Evolutionary conservation across 2,113 vertebrate genomes (phyloP), one percentile per base, ranked within the genome.

Genomic region (Onychostruthus taczanowskii): DNA sequence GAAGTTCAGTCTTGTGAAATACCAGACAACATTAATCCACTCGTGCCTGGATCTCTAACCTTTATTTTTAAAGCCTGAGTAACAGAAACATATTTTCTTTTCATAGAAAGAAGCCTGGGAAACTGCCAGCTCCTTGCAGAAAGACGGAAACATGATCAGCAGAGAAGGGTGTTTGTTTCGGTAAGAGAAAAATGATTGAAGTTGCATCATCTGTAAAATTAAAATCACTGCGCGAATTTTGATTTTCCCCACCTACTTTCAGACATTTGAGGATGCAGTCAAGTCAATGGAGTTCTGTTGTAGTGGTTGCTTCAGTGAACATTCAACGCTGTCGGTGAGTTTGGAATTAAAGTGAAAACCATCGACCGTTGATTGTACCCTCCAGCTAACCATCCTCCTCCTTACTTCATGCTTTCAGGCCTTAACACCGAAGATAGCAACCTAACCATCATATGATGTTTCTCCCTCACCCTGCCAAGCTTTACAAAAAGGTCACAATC

Each of bases 301-400:
- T 95, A 85, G 63, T 97, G 98, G 98, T 99, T 99, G 97, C 98
- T 98, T 97, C 98, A 97, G 98, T 84, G 98, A 99, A 99, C 99
- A 99, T 99, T 99, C 99, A 99, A 99, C 99, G 99, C 99, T 99
- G 99, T 99, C 99, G 99, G 99, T 99, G 99, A 99, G 99, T 99
- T 99, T 99, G 97, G 98, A 98, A 98, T 99, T 98, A 98, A 98
- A 98, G 97, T 98, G 98, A 98, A 98, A 99, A 99, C 99, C 99
- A 99, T 99, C 99, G 99, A 99, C 99, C 99, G 99, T 99, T 99
- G 99, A 99, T 98, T 99, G 99, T 99, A 99, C 99, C 99, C 99
- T 99, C 98, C 97, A 98, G 99, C 98, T 97, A 97, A 98, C 97
- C 96, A 90, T 96, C 97, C 87, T 97, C 93, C 96, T 97, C 94